Evolutionary conservation across 2,888 invertebrate species (phyloP), one percentile per base, ranked within the genome.

Genomic region (Flexamia atlantica): DNA sequence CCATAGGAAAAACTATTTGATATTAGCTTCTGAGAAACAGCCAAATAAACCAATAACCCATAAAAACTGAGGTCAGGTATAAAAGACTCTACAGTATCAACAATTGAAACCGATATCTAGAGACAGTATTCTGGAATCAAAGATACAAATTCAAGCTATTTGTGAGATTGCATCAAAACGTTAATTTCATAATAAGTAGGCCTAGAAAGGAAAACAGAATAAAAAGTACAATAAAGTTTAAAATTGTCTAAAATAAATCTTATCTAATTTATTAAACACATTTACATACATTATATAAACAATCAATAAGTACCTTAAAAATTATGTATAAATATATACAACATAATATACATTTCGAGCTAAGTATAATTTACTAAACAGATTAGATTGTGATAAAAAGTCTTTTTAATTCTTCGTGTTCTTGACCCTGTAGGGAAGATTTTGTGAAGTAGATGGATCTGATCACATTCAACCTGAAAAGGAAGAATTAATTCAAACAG

Each of bases 281-380:
- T 53, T 17, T 79, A 79, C 57, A 57, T 36, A 76, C 50, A 76
- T 76, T 46, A 76, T 40, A 46, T 79, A 79, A 57, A 79, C 36
- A 7, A n/a, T 57, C 57, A 79, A 32, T 79, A 79, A 79, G 50
- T 79, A 79, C 57, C 57, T 79, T 79, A 79, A 79, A 57, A 57
- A 32, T 30, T 76, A 76, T 50, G 30, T 76, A 76, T 76, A 76
- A 40, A 72, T 79, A 79, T 79, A 25, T 79, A 79, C 79, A 79
- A 36, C 23, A 57, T 57, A 79, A 79, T 79, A 23, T 79, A 79
- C 79, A 79, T 50, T 20, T 79, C 79, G 57, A 79, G 53, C 79
- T 79, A 79, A 30, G 17, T 79, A 79, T 79, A 79, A 79, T 79
- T 79, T 79, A 79, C 79, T 79, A 79, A 57, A 79, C 42, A 50